Percentiles rank a stretch among this genome's conserved stretches.
Conservation (phyloP, 2,113 vertebrate genomes). For the Ceyx cyanopectus region DNA sequence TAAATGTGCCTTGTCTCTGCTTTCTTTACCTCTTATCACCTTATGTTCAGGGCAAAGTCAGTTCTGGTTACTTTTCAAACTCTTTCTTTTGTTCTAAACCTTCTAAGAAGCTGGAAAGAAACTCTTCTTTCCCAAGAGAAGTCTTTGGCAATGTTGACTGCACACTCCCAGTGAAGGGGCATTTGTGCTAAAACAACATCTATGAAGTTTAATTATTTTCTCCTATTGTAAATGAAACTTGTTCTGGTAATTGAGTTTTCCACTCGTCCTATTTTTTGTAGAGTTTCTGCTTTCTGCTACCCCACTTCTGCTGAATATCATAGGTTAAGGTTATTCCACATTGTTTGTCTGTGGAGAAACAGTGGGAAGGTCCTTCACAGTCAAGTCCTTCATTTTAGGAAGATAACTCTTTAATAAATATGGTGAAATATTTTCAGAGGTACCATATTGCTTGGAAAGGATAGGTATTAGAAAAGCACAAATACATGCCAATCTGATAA, state of each 20-base stretch:
- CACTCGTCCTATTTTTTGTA: not conserved
- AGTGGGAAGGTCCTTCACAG: not conserved
- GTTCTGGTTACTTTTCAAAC: not conserved
- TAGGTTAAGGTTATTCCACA: not conserved
- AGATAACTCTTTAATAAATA: not conserved
- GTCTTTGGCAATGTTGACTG: not conserved
- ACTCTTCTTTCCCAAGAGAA: not conserved
- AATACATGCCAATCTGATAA: not conserved
- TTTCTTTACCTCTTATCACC: not conserved
- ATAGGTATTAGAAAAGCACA: not conserved
- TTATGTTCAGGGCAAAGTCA: not conserved
- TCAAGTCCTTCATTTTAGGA: not conserved
- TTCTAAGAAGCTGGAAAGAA: not conserved
- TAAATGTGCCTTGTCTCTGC: not conserved
- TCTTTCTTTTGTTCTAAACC: not conserved
- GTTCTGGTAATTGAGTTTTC: not conserved
- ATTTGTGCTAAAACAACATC: not conserved
- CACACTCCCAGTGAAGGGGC: fast-evolving
- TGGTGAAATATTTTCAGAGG: not conserved
- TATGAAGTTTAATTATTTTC: not conserved
- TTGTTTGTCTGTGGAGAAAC: not conserved
- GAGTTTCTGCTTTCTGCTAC: not conserved
- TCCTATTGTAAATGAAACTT: not conserved
- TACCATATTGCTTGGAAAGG: not conserved
- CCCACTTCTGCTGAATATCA: not conserved